Evolutionary conservation across 2,888 invertebrate genomes (phyloP), one percentile per base, ranked within the genome.

Genomic region (Neoitamus cyanurus): DNA sequence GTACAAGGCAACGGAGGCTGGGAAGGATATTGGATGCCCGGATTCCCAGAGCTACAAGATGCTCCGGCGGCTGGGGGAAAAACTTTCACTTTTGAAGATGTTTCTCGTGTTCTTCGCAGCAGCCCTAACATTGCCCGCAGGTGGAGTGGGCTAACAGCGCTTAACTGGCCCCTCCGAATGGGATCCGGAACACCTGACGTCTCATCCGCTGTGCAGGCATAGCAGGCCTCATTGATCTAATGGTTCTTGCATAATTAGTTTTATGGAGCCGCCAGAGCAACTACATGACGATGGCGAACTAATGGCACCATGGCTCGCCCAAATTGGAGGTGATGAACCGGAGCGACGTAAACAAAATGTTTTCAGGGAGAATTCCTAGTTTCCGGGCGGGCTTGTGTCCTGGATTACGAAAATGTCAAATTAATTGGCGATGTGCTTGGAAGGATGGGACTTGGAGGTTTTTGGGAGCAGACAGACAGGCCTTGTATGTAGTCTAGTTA

Each of bases 31-130:
- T 36, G 73, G 37, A 78, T 58, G 68, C 25, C 13, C 31, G 30
- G 20, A 28, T 77, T 73, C 73, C 31, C 68, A 68, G 68, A 28
- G 34, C 6, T 70, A 34, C n/a, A 34, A 20, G n/a, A 42, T 42
- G 42, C 42, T 70, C n/a, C 31, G 3, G n/a, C 9, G 15, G 5
- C 15, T 11, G 58, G 48, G 31, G 31, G 42, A 20, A 42, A 58
- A 78, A 78, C 78, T 78, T 78, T 78, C 78, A 58, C 78, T 78
- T 78, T 78, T 78, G 30, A 78, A 78, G 78, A 78, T 78, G 78
- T 78, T 78, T 78, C 78, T 78, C 48, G 15, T 78, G 78, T 78
- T 78, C 58, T 78, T 78, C 31, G 48, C 30, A 25, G 78, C 48
- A n/a, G 20, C 48, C 42, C 58, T 58, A 58, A 58, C 58, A 46